Evolutionary conservation across 2,113 vertebrate genomes (phyloP).

Genomic region (Pimephales promelas): DNA sequence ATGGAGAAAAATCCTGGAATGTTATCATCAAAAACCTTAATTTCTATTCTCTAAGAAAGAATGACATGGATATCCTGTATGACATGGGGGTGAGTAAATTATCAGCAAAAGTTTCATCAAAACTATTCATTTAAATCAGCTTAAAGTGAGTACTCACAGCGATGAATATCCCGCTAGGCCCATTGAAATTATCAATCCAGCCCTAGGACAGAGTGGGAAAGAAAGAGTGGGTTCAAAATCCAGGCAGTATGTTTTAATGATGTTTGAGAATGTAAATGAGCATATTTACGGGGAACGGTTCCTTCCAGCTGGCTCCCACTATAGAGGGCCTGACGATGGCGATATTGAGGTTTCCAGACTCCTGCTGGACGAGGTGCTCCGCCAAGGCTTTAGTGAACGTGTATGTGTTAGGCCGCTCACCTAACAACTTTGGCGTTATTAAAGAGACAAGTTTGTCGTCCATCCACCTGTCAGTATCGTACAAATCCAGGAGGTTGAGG

Average conservation of each 20-base stretch:
- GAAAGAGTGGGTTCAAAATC: background rate
- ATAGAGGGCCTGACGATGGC: slow-evolving; percentile 95
- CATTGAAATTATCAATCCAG: slow-evolving; percentile 99
- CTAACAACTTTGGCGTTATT: slow-evolving; percentile 92
- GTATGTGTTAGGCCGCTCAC: slow-evolving; percentile 93
- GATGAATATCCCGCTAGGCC: slow-evolving; percentile 96
- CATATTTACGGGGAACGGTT: slow-evolving; percentile 93
- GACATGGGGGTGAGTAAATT: too few species aligned
- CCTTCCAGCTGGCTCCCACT: slow-evolving; percentile 98
- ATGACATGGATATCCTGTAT: too few species aligned
- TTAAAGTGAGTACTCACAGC: slow-evolving; percentile 86
- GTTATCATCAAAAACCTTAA: too few species aligned
- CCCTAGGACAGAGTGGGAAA: slow-evolving; percentile 76
- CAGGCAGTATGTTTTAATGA: slow-evolving; percentile 6
- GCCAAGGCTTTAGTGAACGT: slow-evolving; percentile 95
- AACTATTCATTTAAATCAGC: too few species aligned
- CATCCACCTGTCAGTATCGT: slow-evolving; percentile 85
- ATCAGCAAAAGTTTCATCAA: too few species aligned
- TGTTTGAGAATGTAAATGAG: background rate
- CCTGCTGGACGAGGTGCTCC: slow-evolving; percentile 92
- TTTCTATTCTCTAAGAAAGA: too few species aligned
- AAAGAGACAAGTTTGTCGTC: slow-evolving; percentile 90
- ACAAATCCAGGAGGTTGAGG: background rate
- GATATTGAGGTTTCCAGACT: slow-evolving; percentile 88
- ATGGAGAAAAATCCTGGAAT: too few species aligned